Base-by-base conservation (phyloP, 2,888 invertebrate species). In the Hyposoter dolosus region DNA sequence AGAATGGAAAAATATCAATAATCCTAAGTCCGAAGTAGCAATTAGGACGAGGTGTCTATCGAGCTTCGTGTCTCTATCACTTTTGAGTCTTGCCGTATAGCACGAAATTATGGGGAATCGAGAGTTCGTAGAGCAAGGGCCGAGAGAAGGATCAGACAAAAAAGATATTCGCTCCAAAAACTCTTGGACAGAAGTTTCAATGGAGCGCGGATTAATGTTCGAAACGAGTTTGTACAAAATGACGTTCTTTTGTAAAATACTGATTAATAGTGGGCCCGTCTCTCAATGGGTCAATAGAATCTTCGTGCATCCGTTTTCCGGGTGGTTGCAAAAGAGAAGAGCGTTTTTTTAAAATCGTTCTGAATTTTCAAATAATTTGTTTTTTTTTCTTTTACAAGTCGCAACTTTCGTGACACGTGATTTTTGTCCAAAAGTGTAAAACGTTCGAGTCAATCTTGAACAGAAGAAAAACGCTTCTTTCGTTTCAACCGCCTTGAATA, bases 211-310 rank as follows among this genome's bases (percentile, higher is more conserved):
- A 35, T 28, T 53, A 76, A 82, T 45, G 47, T 77, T 63, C 32
- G 47, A 47, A 69, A 66, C 35, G 53, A 76, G 68, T 78, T 63
- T 77, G 83, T 72, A 66, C 77, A 84, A 79, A 79, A 79, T 66
- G 60, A 79, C 81, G 90, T 90, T 90, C 90, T 88, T 90, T 91
- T 91, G 91, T 92, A 91, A 90, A 87, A 91, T 91, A 90, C 81
- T 82, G 63, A 82, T 68, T 68, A 68, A 75, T 74, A 45, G 32
- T 28, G 53, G 65, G 72, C 81, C 72, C 40, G 53, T 66, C n/a
- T 66, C 17, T 65, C 65, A 23, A 43, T 43, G 56, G 23, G 40
- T 45, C 69, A 28, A 17, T 23, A 28, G 45, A 47, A 40, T 10
- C 69, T 17, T 69, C 69, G 23, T 23, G 35, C 50, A 53, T 35